Conservation (phyloP, 2,888 invertebrate species). For the Thecophora atra region DNA sequence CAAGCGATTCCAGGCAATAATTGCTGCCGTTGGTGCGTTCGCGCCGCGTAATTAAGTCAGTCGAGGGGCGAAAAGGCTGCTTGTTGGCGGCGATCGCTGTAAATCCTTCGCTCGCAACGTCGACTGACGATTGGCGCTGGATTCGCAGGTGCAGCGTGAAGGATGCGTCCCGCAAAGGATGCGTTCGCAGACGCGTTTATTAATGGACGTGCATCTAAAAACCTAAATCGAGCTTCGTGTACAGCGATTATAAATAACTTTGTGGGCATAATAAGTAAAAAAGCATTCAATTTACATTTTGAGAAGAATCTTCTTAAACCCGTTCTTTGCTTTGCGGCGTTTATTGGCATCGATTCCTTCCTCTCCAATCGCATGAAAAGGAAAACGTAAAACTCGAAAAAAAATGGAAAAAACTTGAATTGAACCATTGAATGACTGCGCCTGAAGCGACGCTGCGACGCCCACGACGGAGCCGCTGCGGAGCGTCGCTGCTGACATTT, state of each 20-base stretch:
- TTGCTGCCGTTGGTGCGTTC: constrained; percentile 34
- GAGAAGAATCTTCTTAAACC: background rate
- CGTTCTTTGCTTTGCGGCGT: no score
- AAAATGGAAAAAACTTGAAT: constrained; percentile 9
- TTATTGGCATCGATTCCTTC: no score
- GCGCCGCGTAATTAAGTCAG: constrained; percentile 31
- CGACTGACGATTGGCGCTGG: constrained; percentile 10
- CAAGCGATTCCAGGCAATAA: no score
- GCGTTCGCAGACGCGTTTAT: no score
- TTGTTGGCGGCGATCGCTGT: constrained; percentile 29
- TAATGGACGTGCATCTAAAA: no score
- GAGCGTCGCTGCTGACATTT: constrained; percentile 19
- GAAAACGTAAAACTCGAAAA: background rate
- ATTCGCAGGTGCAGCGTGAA: background rate
- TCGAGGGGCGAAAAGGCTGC: background rate
- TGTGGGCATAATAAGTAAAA: no score
- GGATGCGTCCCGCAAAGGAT: no score
- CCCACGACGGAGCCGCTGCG: background rate
- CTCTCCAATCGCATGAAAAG: no score
- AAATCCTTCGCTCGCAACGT: constrained; percentile 35
- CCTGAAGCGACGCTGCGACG: background rate
- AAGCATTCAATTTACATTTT: no score
- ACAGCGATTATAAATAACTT: no score
- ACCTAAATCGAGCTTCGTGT: no score
- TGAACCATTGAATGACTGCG: constrained; percentile 9